Percentiles rank a stretch among this genome's conserved stretches.
Conservation (phyloP, 2,888 invertebrate species). For the Ophion ellenae region DNA sequence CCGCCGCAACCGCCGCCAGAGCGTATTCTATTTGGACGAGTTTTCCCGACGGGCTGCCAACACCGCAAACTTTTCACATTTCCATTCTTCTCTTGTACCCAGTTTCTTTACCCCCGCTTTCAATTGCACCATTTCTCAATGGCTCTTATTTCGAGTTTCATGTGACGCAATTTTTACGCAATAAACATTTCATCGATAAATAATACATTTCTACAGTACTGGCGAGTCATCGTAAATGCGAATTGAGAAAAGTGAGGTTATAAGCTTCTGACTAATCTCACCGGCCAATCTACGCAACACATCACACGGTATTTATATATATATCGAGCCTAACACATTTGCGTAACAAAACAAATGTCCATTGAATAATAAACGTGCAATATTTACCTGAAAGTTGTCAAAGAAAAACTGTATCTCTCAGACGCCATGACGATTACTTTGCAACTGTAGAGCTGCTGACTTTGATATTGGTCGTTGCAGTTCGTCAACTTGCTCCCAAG, state of each 20-base stretch:
- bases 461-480: no score
- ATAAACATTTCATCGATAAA: neutral
- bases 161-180: no score
- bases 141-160: neutral
- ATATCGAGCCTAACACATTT: neutral
- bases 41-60: slow-evolving; percentile 98
- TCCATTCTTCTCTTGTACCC: neutral
- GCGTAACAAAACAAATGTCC: neutral
- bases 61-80: neutral
- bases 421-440: slow-evolving; percentile 93
- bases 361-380: slow-evolving; percentile 32
- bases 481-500: no score
- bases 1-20: slow-evolving; percentile 98
- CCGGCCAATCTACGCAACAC: neutral
- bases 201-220: neutral
- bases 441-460: slow-evolving; percentile 78
- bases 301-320: neutral
- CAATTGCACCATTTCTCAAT: neutral
- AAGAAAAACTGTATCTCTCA: slow-evolving; percentile 98
- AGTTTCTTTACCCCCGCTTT: neutral
- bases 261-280: slow-evolving; percentile 16
- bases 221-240: neutral
- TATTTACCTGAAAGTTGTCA: slow-evolving; percentile 92
- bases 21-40: slow-evolving; percentile 99
- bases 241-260: slow-evolving; percentile 51